Evolutionary conservation across 2,113 vertebrate genomes (phyloP).

Genomic region (Syrrhaptes paradoxus): DNA sequence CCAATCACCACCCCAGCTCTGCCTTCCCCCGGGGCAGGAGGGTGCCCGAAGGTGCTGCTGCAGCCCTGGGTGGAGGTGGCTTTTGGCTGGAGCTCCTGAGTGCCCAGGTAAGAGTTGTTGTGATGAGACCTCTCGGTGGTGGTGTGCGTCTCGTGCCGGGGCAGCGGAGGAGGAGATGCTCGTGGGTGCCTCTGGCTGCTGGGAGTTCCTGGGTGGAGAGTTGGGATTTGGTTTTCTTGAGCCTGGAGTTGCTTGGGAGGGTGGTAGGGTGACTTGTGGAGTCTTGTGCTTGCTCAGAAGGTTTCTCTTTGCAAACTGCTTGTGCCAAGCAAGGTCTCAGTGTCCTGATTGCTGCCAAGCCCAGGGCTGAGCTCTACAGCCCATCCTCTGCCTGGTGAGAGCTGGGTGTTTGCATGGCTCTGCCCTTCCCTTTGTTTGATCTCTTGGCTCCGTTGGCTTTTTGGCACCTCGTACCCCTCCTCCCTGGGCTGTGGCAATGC

Average conservation of each 20-base stretch:
- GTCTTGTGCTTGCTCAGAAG: neutral
- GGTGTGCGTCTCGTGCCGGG: neutral
- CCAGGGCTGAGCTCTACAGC: neutral
- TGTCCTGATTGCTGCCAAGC: neutral
- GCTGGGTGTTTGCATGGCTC: accelerated
- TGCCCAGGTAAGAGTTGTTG: accelerated
- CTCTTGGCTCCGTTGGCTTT: neutral
- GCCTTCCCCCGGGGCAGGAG: accelerated
- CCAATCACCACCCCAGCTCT: neutral
- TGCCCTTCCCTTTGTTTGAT: neutral
- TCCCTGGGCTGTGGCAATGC: too few species aligned
- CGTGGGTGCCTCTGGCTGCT: neutral
- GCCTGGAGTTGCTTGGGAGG: neutral
- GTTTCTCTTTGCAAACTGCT: neutral
- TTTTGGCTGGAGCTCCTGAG: neutral
- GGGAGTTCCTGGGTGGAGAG: neutral
- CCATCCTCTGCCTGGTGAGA: accelerated
- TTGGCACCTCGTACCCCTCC: accelerated
- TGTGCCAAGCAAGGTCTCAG: accelerated
- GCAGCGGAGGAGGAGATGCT: too few species aligned
- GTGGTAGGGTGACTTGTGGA: neutral
- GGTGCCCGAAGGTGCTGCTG: neutral
- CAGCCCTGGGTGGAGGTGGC: neutral
- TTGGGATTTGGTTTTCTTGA: neutral
- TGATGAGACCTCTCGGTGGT: accelerated